Base-by-base conservation (phyloP, 2,888 invertebrate species). In the Salticus scenicus region DNA sequence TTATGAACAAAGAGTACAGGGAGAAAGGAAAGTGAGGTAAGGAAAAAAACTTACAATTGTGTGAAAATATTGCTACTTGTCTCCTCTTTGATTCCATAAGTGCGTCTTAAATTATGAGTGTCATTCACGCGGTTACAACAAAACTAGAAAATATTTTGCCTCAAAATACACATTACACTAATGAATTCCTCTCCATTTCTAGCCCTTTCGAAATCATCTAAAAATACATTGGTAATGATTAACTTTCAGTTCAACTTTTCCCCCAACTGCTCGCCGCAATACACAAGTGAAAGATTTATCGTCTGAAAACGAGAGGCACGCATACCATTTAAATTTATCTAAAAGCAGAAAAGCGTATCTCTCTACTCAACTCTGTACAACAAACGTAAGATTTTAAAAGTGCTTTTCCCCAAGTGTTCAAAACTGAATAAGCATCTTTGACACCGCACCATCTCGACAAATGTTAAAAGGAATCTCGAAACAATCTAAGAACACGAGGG, bases 391-490 rank as follows among this genome's bases (percentile, higher is more conserved):
- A 57, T 17, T 47, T n/a, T 17, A 57, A 57, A 57, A 57, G 57
- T 57, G 57, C 57, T 24, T 57, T 24, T 20, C 47, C 37, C 10
- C 57, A 12, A 57, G 57, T 57, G 24, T 24, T 57, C 57, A 57
- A 57, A 57, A 57, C 57, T 24, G 57, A 57, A 57, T 57, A 57
- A 57, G 57, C 57, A 24, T 24, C 57, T 57, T 57, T 57, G 57
- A 57, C 57, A 24, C 57, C 24, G 57, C 57, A 57, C 57, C 57
- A 24, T 57, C 57, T 57, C 28, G 70, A 70, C 70, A 70, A 70
- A 70, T 42, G 41, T 41, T 42, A 41, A 41, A 27, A 42, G 70
- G 70, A 70, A 70, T 70, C 57, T 31, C 41, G 28, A 70, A 70
- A 42, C 70, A 70, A 70, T 70, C 28, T 27, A 41, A 42, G 42